A percentile compares a stretch with the other conserved stretches of the same genome.
These are phyloP conservation scores for Daktulosphaira vitifoliae DNA, from an alignment of 1,140 invertebrate species.

Conservation along the genomic window DNA sequence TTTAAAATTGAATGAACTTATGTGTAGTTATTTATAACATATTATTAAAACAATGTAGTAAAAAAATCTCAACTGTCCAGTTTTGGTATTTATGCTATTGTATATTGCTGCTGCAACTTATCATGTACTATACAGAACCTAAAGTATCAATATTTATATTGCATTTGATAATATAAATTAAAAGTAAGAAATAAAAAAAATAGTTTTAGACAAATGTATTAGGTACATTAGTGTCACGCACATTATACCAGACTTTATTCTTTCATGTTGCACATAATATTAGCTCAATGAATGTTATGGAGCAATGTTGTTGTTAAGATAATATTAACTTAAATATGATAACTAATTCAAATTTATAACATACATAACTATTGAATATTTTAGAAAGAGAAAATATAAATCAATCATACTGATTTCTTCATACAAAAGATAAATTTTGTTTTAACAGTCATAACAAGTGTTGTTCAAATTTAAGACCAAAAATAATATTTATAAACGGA, in stretches of 20 bases:
- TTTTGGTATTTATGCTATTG: no score
- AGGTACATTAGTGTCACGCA: conserved; percentile 23
- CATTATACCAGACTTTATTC: conserved; percentile 7
- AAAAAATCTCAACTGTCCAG: no score
- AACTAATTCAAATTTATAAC: not conserved
- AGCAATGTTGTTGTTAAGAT: not conserved
- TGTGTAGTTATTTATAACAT: no score
- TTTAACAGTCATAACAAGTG: conserved; percentile 1
- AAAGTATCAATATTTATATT: no score
- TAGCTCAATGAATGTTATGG: not conserved
- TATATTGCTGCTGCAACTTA: no score
- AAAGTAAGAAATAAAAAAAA: no score
- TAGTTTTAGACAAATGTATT: conserved; percentile 21
- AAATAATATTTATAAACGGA: not conserved
- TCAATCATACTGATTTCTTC: not conserved
- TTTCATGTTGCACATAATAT: conserved; percentile 11
- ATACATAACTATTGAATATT: not conserved
- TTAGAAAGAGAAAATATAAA: conserved; percentile 4
- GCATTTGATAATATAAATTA: no score
- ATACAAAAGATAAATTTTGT: conserved; percentile 3
- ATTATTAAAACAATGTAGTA: no score
- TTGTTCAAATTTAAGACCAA: conserved; percentile 15
- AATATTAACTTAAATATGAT: conserved; percentile 6
- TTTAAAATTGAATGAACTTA: no score
- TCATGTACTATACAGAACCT: no score